Base-by-base conservation (phyloP, 2,888 invertebrate species). In the Macaria notata region DNA sequence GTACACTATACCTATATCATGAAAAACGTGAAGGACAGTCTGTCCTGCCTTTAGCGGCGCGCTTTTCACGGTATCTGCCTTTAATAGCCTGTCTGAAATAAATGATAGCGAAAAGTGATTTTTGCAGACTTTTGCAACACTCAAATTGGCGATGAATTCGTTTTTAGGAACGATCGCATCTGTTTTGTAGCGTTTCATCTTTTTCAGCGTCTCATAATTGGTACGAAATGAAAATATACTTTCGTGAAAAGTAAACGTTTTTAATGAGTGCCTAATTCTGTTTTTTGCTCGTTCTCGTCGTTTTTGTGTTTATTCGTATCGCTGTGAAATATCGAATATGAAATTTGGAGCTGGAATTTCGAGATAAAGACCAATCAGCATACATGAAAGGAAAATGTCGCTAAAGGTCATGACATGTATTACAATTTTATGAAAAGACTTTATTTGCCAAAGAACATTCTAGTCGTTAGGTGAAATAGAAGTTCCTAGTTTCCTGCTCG, bases 21-120 rank as follows among this genome's bases (percentile, higher is more conserved):
- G 68, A 65, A 68, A 64, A 73, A 72, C 65, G 70, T 75, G 70
- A 75, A 75, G 73, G 74, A 73, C 71, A 74, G 76, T 68, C 72
- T 74, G 71, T 62, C 59, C 70, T 68, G 65, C 71, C 75, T 78
- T 74, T 61, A 60, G 60, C 56, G 66, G 65, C 60, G 61, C 54
- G 59, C 47, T 67, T 70, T 69, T 64, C 61, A 64, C 61, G 49
- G 46, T 52, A 49, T 61, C 58, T 59, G 55, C 50, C 52, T 38
- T 42, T 56, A 50, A 47, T 65, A 58, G 54, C 55, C 45, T 47
- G 60, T 46, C 48, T 61, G 56, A 41, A 53, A 45, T 51, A 49
- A 56, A 58, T 51, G 49, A 36, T 56, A 57, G 36, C 46, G 36
- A 33, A 52, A 31, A 41, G 31, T 38, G 38, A 41, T 33, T 43